phyloP scores from a whole-genome alignment of 92 coral and sea anemone species.

The Desmophyllum pertusum region DNA sequence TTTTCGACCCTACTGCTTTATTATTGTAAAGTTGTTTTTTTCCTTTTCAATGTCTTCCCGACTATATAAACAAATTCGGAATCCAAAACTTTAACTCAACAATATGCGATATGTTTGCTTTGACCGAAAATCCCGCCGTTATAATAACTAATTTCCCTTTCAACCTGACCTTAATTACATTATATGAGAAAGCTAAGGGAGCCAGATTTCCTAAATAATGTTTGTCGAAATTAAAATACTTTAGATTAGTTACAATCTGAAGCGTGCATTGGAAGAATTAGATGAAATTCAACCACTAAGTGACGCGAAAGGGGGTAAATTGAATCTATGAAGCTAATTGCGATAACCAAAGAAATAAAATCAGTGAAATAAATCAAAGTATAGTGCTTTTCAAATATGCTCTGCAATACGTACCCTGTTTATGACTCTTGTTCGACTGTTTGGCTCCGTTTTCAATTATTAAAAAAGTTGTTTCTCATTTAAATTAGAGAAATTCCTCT shows the following conservation, averaged over 20 bases:
- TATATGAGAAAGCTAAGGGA: constrained; percentile 7
- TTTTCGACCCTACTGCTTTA: not conserved
- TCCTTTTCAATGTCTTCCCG: not conserved
- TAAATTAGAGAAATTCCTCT: not conserved
- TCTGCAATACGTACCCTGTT: not conserved
- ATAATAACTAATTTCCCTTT: not conserved
- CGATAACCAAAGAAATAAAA: too few relatives aligned
- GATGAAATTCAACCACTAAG: not conserved
- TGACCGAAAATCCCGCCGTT: constrained; percentile 13
- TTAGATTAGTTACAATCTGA: constrained; percentile 7
- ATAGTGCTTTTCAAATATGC: constrained; percentile 1
- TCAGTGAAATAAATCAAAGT: not conserved
- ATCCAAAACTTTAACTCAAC: not conserved
- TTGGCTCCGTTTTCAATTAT: constrained; percentile 18
- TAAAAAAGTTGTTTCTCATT: not conserved
- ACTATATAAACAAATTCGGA: not conserved
- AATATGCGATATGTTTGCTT: too few relatives aligned
- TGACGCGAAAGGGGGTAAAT: not conserved
- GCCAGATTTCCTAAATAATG: constrained; percentile 10
- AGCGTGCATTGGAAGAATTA: not conserved
- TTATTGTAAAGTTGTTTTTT: not conserved
- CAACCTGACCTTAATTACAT: not conserved
- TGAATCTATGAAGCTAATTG: too few relatives aligned
- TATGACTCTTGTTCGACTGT: not conserved
- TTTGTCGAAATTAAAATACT: not conserved